Conservation (phyloP, 2,888 invertebrate genomes). For the Melieria picta region DNA sequence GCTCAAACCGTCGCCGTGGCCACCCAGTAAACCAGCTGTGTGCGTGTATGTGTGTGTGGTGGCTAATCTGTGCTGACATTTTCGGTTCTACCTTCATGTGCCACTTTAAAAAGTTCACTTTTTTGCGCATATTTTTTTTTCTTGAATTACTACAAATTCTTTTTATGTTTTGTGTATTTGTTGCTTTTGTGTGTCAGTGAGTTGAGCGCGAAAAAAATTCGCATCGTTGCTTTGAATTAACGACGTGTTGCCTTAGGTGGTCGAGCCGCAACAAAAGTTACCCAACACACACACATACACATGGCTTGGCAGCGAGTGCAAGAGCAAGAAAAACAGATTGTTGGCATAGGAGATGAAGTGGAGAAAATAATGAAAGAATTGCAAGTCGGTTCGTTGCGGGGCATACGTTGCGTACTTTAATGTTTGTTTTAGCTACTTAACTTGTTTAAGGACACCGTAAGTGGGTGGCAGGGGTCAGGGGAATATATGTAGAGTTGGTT, state of each 20-base stretch:
- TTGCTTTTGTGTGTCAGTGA: background rate
- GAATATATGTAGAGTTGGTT: too few relatives aligned
- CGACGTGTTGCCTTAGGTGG: background rate
- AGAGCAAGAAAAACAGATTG: too few relatives aligned
- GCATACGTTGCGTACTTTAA: background rate
- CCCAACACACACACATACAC: too few relatives aligned
- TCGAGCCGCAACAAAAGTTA: background rate
- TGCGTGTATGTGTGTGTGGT: background rate
- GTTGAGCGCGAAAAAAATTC: background rate
- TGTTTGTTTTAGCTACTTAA: background rate
- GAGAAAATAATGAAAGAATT: too few relatives aligned
- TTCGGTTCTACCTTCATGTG: background rate
- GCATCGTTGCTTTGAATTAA: slow-evolving; percentile 1
- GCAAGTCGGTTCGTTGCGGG: too few relatives aligned
- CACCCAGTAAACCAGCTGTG: background rate
- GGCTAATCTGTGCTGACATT: background rate
- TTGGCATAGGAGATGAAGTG: too few relatives aligned
- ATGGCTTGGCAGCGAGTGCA: too few relatives aligned
- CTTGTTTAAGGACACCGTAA: too few relatives aligned
- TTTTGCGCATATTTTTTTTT: background rate
- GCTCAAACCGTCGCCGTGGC: too few relatives aligned
- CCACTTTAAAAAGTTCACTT: background rate
- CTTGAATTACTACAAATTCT: too few relatives aligned
- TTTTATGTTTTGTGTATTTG: background rate
- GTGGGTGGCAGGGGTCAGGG: too few relatives aligned